Base-by-base conservation (phyloP, 2,888 invertebrate genomes). In the Hermodice carunculata region DNA sequence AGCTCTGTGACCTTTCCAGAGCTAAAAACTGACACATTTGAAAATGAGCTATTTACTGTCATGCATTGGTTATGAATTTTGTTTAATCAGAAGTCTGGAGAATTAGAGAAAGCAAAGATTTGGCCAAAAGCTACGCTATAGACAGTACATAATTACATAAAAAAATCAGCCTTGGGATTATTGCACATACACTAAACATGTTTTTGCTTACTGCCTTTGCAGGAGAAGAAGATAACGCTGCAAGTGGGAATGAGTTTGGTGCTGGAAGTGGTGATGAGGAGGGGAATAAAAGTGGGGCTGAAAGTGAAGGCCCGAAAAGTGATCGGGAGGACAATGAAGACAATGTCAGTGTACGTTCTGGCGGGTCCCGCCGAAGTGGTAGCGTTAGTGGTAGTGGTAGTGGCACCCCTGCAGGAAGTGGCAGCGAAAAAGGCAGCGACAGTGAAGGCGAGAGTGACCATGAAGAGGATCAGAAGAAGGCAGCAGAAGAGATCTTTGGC, bases 391-490 rank as follows among this genome's bases (percentile, higher is more conserved):
- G 60, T 22, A 24, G 24, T 19, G 43, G 64, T 2, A 59, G 58
- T 22, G 24, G 44, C 11, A 52, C 53, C 48, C 26, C 34, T 5
- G 40, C 49, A 14, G 51, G 52, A 22, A 62, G 64, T 31, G 22
- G 62, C 8, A 34, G 46, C 17, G 59, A 46, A 8, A 49, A 42
- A 3, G 73, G 73, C 44, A 70, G 69, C 8, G 8, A 71, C 66
- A 46, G 75, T 69, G 78, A 64, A 14, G 76, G 76, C 64, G 81
- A 78, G 32, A 79, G 77, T 68, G 81, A 81, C 61, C 73, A 72
- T 46, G 79, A 80, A 34, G 72, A 78, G 71, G 79, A 79, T 51
- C 77, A 78, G 44, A 71, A 79, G 73, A 81, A 81, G 51, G 82
- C 80, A 51, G 82, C 79, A 52, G 81, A 80, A 58, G 81, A 81